Base-by-base conservation (phyloP, 2,113 vertebrate species). In the Kryptolebias marmoratus region DNA sequence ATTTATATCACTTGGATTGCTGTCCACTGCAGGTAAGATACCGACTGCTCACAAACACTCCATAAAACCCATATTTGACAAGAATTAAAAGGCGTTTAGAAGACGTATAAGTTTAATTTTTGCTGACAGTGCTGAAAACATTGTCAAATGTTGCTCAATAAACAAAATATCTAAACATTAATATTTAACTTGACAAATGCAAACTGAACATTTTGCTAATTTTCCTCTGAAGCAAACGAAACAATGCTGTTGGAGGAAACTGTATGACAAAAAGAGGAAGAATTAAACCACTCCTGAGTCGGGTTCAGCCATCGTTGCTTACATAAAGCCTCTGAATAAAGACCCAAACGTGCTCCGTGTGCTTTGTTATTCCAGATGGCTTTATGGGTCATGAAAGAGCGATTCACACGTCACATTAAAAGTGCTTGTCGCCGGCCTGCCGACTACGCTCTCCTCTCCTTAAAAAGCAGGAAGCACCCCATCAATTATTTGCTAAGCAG, bases 401-500 rank as follows among this genome's bases (percentile, higher is more conserved):
- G 87, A 90, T 89, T 86, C 80, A 91, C 79, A 9, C 50, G 28
- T 77, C 66, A 76, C 85, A 86, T 87, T 89, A 82, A 88, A 88
- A 79, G 77, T 36, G 73, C 84, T 78, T 30, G 61, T 88, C 67
- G 30, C 64, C 13, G 69, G 78, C 68, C 87, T 49, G 73, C 74
- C 74, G 68, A 82, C 74, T 53, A 71, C 73, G 69, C 27, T 68
- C 83, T 81, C 52, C 73, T 79, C 87, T 87, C 80, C 81, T 89
- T 87, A 88, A 91, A 86, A 92, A 85, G 11, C 56, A 71, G 74
- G 74, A 77, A 90, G 85, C 85, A 82, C 77, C 87, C 86, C 88
- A 93, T 94, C 87, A 93, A 91, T 94, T 90, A 91, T 84, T 64
- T 73, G 71, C 87, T 85, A 90, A 92, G 89, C 91, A 92, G 89